Base-by-base conservation (phyloP, 1,140 invertebrate genomes). In the Acromyrmex echinatior region DNA sequence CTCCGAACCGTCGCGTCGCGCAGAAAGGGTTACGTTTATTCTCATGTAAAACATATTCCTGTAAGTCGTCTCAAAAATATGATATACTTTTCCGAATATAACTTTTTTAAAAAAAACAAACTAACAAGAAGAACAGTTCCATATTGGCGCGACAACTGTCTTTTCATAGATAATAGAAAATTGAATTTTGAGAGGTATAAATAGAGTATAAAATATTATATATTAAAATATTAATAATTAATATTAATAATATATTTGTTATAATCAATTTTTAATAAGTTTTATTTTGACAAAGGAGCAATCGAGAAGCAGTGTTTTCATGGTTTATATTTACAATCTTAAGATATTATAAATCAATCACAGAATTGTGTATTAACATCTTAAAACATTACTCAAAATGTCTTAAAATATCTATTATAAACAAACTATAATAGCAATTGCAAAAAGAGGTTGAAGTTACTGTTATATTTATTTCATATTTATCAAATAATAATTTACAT, bases 1-100 rank as follows among this genome's bases (percentile, higher is more conserved):
- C 25, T 82, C 35, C 53, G 25, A 7, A 71, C 49, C 9, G 25
- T 35, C 28, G 28, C 51, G 10, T 60, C 21, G 21, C 51, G 5
- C 35, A 45, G 53, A 81, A 62, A 74, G 14, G 35, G 53, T 73
- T 18, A 73, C 25, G 39, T 74, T 74, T 82, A 82, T 73, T 82
- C 25, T 60, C 39, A 3, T 60, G 56, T 62, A 82, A 73, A 21
- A 56, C 45, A 3, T 28, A 6, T 82, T 12, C 12, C 16, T 49
- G 2, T 16, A 58, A 12, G 12, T 51, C 45, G 65, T 45, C 16
- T 71, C 35, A 45, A 73, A 58, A 60, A 56, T 25, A 73, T 12
- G 31, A 73, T 49, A 4, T 60, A 65, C 35, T 73, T 74, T 60
- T 31, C 21, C 18, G 21, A 39, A 56, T 56, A 56, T 9, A 39